Conservation (phyloP, 2,797 vertebrate genomes). For the Silurus aristotelis region DNA sequence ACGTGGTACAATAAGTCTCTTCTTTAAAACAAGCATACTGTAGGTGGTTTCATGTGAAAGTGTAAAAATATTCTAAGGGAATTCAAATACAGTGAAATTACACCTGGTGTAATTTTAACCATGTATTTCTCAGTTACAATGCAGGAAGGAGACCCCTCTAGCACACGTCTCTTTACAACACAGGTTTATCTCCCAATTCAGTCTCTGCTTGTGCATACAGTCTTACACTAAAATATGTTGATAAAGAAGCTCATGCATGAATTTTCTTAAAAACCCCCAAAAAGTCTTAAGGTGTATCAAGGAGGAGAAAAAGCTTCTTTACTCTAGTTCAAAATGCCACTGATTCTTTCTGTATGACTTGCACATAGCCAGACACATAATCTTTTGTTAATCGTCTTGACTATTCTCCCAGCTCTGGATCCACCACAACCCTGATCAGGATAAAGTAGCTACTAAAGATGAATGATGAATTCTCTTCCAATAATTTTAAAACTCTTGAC, state of each 20-base stretch:
- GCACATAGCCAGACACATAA: slow-evolving; percentile 27
- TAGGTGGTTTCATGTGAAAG: no score
- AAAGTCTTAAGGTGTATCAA: not conserved
- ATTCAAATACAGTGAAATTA: not conserved
- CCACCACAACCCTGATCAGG: not conserved
- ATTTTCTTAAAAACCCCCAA: not conserved
- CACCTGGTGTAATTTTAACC: not conserved
- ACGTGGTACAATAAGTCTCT: no score
- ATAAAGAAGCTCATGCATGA: not conserved
- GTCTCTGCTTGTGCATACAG: not conserved
- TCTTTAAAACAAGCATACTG: no score
- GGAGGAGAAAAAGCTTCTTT: not conserved
- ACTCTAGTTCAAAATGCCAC: slow-evolving; percentile 4
- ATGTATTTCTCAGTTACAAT: not conserved
- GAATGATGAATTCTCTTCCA: slow-evolving; percentile 9
- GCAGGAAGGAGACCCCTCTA: not conserved
- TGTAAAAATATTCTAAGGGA: no score
- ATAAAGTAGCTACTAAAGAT: not conserved
- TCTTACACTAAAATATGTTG: not conserved
- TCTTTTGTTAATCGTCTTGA: slow-evolving; percentile 45
- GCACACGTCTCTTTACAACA: not conserved
- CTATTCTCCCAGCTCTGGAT: slow-evolving; percentile 25
- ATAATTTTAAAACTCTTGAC: slow-evolving; percentile 38
- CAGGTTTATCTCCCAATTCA: not conserved
- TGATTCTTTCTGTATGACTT: slow-evolving; percentile 20